phyloP scores from a whole-genome alignment of 2,113 vertebrate species.

The Boleophthalmus pectinirostris region DNA sequence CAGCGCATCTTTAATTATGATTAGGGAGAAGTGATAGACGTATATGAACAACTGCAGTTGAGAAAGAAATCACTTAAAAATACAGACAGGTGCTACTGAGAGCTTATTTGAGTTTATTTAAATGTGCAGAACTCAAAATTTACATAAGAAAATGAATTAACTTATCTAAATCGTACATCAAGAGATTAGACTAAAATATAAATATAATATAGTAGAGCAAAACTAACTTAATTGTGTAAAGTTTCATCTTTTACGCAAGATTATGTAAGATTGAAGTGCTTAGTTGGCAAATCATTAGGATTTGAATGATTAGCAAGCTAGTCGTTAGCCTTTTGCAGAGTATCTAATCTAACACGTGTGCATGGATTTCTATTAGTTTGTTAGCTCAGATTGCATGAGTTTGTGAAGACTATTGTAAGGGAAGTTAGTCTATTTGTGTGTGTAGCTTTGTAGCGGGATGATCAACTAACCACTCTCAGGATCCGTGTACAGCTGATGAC shows the following conservation, averaged over 20 bases:
- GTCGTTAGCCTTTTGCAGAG: background rate
- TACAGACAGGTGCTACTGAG: too few species aligned
- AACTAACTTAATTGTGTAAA: background rate
- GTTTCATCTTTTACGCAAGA: background rate
- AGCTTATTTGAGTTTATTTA: too few species aligned
- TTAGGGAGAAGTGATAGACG: background rate
- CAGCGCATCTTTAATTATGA: background rate
- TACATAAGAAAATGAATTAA: too few species aligned
- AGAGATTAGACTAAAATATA: background rate
- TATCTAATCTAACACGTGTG: background rate
- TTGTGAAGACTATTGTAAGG: background rate
- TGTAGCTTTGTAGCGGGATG: accelerated
- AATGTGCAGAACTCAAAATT: too few species aligned
- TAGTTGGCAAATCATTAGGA: background rate
- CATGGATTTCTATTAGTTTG: background rate
- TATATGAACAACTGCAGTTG: background rate
- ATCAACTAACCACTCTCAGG: slow-evolving; percentile 71
- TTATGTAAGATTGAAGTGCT: background rate
- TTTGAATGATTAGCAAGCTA: slow-evolving; percentile 6
- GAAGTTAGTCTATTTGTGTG: background rate
- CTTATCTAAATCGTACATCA: too few species aligned
- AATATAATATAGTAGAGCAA: background rate
- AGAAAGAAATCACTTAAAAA: too few species aligned
- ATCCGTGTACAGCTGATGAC: slow-evolving; percentile 79
- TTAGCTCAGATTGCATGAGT: background rate